phyloP scores from a whole-genome alignment of 2,113 vertebrate genomes.

The Junco hyemalis region DNA sequence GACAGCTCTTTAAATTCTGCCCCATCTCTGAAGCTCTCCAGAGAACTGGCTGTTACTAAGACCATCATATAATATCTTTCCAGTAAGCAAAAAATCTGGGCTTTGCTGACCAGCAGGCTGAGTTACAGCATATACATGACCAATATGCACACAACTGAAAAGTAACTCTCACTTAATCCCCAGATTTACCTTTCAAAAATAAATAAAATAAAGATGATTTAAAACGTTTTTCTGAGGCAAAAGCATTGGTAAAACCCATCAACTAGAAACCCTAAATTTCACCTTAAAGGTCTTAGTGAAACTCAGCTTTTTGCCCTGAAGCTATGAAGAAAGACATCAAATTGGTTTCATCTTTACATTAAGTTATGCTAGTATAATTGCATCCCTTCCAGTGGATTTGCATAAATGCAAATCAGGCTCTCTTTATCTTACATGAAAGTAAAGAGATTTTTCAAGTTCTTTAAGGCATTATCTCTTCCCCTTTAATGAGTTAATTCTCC shows the following conservation, averaged over 20 bases:
- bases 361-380: slow-evolving; percentile 20
- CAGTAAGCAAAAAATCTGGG: not conserved
- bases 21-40: not conserved
- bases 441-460: slow-evolving; percentile 33
- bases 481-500: slow-evolving; percentile 31
- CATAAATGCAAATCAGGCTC: slow-evolving; percentile 47
- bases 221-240: not conserved
- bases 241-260: not conserved
- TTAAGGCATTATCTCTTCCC: not conserved
- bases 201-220: not conserved
- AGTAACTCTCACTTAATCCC: not conserved
- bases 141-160: not conserved
- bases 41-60: not conserved
- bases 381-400: slow-evolving; percentile 26
- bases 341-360: slow-evolving; percentile 17
- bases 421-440: not conserved
- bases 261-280: not conserved
- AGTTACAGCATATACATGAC: not conserved
- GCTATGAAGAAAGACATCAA: slow-evolving; percentile 3
- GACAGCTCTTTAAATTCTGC: not conserved
- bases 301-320: not conserved
- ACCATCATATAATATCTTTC: not conserved
- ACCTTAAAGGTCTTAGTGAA: slow-evolving; percentile 10
- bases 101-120: not conserved
- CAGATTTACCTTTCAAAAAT: not conserved